A percentile compares a stretch with the other conserved stretches of the same genome.
phyloP scores from a whole-genome alignment of 2,888 invertebrate genomes.

The Maniola hyperantus region DNA sequence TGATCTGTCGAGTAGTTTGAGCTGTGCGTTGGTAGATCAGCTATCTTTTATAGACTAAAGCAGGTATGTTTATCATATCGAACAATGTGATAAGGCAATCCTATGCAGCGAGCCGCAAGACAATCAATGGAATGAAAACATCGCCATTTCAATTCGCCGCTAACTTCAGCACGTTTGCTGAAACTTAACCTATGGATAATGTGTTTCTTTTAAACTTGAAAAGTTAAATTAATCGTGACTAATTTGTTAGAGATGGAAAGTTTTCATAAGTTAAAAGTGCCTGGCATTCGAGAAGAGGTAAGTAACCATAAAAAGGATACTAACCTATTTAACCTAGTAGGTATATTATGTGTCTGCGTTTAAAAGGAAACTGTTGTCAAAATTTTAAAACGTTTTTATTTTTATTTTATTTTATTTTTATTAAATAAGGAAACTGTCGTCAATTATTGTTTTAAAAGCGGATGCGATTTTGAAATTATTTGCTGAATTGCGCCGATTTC shows the following conservation, averaged over 20 bases:
- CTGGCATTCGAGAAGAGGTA: conserved; percentile 19
- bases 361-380: too few relatives aligned
- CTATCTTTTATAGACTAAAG: neutral
- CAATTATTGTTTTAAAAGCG: too few relatives aligned
- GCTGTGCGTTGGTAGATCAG: too few relatives aligned
- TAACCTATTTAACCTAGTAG: too few relatives aligned
- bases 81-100: neutral
- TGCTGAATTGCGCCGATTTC: too few relatives aligned
- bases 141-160: conserved; percentile 46
- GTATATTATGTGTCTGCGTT: too few relatives aligned
- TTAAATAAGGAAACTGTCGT: too few relatives aligned
- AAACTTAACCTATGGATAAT: conserved; percentile 24
- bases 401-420: too few relatives aligned
- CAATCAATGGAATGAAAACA: neutral
- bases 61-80: conserved; percentile 17
- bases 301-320: neutral
- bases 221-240: neutral
- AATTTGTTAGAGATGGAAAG: conserved; percentile 17
- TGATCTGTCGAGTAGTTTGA: too few relatives aligned
- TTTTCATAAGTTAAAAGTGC: conserved; percentile 25
- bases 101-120: neutral
- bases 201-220: conserved; percentile 13
- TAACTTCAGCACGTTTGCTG: conserved; percentile 52
- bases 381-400: too few relatives aligned
- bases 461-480: too few relatives aligned